Evolutionary conservation across 2,797 vertebrate species (phyloP), one percentile per base, ranked within the genome.

Genomic region (Acanthopagrus latus): DNA sequence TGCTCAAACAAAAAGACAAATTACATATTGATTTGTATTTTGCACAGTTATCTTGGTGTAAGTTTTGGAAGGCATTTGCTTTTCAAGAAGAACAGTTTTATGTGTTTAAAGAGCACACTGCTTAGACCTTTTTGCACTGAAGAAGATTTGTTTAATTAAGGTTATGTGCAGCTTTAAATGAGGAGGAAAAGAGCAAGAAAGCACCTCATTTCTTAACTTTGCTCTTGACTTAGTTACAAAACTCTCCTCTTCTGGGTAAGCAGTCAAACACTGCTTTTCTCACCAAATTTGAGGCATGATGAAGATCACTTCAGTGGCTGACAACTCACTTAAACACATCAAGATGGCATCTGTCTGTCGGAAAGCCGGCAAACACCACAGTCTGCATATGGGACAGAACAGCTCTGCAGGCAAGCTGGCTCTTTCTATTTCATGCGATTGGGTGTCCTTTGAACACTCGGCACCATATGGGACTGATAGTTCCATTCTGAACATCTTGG

Each of bases 391-490:
- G 77, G 80, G 77, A 87, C 78, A 72, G 75, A 80, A 79, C 84
- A 87, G 87, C 84, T 88, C 83, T 86, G 74, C 81, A 81, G 81
- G 76, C 90, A 88, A 81, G 81, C 84, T 91, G 88, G 75, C 83
- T 60, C 64, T 76, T 85, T 91, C 83, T 80, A 52, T 90, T 88
- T 88, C 76, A 64, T 90, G 77, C 84, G 38, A 89, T 88, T 73
- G 76, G 76, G 51, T 81, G 70, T 92, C 79, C 83, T 93, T 92
- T 91, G 80, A 94, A 93, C 89, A 90, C 88, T 81, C 54, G 0
- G 57, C 75, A 72, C 91, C 93, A 94, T 94, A 94, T 94, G 94
- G 91, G 86, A 83, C 78, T 56, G 60, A 81, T 79, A 74, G 74
- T 80, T 89, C 59, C 72, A 82, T 81, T 80, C 65, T 81, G 62